These are phyloP conservation scores for Grus americana DNA, from an alignment of 2,113 vertebrate genomes.

Conservation along the genomic window DNA sequence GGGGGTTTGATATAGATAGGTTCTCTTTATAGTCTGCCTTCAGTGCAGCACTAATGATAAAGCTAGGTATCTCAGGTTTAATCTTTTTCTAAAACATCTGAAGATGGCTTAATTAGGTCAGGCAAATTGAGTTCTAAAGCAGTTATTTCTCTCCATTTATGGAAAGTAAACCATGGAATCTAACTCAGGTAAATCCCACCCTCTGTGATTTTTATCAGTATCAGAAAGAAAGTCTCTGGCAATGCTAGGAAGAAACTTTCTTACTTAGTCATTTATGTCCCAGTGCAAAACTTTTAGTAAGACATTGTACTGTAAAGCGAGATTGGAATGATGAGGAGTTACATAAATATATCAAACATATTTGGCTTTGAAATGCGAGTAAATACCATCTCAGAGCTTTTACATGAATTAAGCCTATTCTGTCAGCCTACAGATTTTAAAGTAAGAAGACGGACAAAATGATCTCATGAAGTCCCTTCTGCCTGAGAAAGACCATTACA, in stretches of 20 bases:
- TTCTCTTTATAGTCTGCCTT: neutral
- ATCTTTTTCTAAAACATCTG: neutral
- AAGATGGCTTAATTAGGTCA: neutral
- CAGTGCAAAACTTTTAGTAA: neutral
- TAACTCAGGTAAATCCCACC: neutral
- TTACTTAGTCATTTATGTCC: neutral
- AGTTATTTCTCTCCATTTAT: neutral
- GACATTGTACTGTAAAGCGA: neutral
- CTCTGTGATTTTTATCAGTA: neutral
- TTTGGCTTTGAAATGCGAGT: neutral
- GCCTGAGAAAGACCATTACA: neutral
- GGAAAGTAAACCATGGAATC: neutral
- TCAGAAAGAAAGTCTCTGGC: neutral
- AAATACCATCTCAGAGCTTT: neutral
- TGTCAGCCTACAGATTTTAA: neutral
- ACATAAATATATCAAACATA: neutral
- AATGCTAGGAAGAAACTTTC: neutral
- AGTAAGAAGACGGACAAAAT: neutral
- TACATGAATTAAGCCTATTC: neutral
- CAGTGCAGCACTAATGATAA: neutral
- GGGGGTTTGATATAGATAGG: neutral
- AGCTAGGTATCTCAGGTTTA: neutral
- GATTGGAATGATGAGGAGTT: neutral
- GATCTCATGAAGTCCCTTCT: neutral
- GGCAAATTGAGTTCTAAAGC: neutral